These are phyloP conservation scores for Atherix ibis DNA, from an alignment of 2,888 invertebrate species.

Conservation along the genomic window DNA sequence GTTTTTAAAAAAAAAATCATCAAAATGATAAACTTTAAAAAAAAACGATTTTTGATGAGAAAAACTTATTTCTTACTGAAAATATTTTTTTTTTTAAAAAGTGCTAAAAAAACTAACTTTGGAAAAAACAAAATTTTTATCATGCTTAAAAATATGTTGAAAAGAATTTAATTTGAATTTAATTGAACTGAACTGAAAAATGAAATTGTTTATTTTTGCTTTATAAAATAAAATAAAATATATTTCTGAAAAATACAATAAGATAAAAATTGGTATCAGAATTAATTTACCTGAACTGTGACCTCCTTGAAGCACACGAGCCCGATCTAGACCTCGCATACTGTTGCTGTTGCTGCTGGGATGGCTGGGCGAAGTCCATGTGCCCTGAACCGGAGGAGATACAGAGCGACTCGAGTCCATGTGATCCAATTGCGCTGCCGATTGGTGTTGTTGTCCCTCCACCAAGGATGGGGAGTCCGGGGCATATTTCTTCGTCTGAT, in stretches of 20 bases:
- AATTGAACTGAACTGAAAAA: no score
- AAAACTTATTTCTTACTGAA: no score
- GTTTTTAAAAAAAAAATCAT: no score
- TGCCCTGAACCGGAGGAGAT: conserved; percentile 26
- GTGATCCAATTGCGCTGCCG: conserved; percentile 29
- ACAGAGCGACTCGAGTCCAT: conserved; percentile 34
- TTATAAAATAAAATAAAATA: neutral
- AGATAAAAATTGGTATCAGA: neutral
- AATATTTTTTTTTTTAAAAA: no score
- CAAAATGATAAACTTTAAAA: no score
- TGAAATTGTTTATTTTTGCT: no score
- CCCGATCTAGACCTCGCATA: conserved; percentile 32
- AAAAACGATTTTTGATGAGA: no score
- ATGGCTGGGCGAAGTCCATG: conserved; percentile 32
- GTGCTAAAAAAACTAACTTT: no score
- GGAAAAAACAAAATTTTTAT: no score
- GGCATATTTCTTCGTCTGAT: conserved; percentile 34
- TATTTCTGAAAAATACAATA: neutral
- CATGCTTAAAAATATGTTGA: no score
- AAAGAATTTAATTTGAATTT: no score
- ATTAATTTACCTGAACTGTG: conserved; percentile 31
- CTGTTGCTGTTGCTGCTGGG: conserved; percentile 25
- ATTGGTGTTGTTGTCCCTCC: conserved; percentile 30
- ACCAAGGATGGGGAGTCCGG: conserved; percentile 31
- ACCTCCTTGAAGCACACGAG: conserved; percentile 33